Conservation (phyloP, 2,113 vertebrate species). For the Setophaga petechia region DNA sequence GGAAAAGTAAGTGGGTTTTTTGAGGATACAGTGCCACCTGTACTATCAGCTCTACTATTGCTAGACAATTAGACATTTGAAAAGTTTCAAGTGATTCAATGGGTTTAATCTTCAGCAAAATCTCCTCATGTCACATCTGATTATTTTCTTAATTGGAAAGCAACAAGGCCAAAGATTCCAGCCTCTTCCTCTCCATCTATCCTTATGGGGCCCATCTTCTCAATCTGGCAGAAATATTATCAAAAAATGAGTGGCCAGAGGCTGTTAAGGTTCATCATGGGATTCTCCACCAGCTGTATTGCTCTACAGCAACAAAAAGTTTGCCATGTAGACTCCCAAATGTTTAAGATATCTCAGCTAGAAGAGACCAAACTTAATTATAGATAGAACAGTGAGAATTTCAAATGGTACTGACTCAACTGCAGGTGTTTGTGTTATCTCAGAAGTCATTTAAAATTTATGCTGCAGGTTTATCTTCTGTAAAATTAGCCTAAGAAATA, state of each 20-base stretch:
- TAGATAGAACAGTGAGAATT: neutral
- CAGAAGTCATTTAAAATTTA: neutral
- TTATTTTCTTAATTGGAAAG: neutral
- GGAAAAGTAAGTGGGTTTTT: neutral
- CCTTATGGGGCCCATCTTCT: neutral
- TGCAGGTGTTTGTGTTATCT: neutral
- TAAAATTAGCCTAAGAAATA: neutral
- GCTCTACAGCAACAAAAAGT: neutral
- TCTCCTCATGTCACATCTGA: neutral
- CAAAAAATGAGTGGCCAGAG: neutral
- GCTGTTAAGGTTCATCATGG: neutral
- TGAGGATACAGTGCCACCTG: neutral
- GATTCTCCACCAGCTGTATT: neutral
- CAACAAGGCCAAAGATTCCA: neutral
- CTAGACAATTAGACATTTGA: neutral
- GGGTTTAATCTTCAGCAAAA: neutral
- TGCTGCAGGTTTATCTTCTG: neutral
- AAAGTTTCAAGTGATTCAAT: neutral
- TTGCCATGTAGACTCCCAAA: rapidly evolving
- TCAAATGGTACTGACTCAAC: neutral
- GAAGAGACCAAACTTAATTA: neutral
- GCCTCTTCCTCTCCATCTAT: neutral
- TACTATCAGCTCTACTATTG: neutral
- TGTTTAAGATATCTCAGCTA: neutral
- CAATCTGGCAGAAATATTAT: neutral